Percentiles rank a stretch among this genome's conserved stretches.
phyloP scores from a whole-genome alignment of 2,797 vertebrate genomes.

The Rallus crepitans region DNA sequence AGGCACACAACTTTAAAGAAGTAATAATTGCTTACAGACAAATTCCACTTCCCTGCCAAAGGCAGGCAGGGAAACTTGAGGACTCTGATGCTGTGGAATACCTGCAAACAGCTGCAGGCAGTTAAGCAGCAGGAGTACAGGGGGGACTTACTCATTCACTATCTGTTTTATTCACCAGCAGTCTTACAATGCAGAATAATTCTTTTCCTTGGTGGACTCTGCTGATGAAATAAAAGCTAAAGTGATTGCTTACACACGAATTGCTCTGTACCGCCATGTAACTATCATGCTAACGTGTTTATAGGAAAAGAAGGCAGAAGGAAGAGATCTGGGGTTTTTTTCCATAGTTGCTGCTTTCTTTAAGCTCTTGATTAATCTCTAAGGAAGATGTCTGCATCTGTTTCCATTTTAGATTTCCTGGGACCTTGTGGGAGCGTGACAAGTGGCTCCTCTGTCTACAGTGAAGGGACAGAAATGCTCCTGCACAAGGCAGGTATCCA shows the following conservation, averaged over 20 bases:
- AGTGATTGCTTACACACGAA: accelerated
- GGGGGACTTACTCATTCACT: not conserved
- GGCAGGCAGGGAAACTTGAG: not conserved
- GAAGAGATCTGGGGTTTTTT: not conserved
- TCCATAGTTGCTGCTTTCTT: not conserved
- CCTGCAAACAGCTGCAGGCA: not conserved
- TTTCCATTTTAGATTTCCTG: not conserved
- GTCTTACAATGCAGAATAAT: not conserved
- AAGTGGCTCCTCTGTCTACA: not conserved
- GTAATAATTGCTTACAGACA: not conserved
- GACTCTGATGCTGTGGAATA: not conserved
- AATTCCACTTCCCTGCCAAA: not conserved
- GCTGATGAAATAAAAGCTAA: not conserved
- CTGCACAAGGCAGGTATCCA: not conserved
- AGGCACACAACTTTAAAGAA: not conserved
- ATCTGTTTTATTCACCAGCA: not conserved
- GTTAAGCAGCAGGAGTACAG: not conserved
- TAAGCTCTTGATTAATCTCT: not conserved
- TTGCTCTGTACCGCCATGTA: not conserved
- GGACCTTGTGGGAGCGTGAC: not conserved
- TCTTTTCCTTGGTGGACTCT: not conserved
- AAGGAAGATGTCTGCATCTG: not conserved
- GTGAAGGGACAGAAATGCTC: not conserved
- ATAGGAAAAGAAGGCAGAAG: not conserved
- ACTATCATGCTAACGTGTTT: not conserved